Evolutionary conservation across 2,113 vertebrate species (phyloP).

Genomic region (Aviceda subcristata): DNA sequence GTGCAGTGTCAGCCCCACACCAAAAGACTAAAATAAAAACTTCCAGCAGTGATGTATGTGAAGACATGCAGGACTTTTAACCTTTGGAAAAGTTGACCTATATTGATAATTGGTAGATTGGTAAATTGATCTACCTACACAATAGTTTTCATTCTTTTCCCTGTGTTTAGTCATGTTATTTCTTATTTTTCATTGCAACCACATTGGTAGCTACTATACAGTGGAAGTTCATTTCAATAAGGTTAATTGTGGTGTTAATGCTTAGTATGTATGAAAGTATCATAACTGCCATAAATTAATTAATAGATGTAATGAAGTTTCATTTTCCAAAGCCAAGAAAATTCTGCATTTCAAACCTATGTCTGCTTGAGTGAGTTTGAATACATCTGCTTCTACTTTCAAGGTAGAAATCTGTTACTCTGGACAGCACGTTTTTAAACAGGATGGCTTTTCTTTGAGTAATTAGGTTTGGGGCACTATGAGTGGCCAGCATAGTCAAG

Average conservation of each 20-base stretch:
- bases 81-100: not conserved
- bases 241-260: not conserved
- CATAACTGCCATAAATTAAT: not conserved
- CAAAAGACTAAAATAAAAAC: not conserved
- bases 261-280: not conserved
- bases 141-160: not conserved
- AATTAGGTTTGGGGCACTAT: not conserved
- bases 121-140: not conserved
- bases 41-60: not conserved
- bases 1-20: not conserved
- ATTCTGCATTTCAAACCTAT: not conserved
- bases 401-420: not conserved
- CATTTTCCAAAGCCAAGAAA: not conserved
- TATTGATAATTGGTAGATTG: not conserved
- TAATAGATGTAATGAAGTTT: not conserved
- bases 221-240: not conserved
- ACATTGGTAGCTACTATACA: not conserved
- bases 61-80: not conserved
- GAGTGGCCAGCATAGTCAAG: not conserved
- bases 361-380: not conserved
- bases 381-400: not conserved
- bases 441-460: not conserved
- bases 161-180: not conserved
- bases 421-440: not conserved
- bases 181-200: not conserved